Evolutionary conservation across 2,888 invertebrate genomes (phyloP), one percentile per base, ranked within the genome.

Genomic region (Nematopogon swammerdamellus): DNA sequence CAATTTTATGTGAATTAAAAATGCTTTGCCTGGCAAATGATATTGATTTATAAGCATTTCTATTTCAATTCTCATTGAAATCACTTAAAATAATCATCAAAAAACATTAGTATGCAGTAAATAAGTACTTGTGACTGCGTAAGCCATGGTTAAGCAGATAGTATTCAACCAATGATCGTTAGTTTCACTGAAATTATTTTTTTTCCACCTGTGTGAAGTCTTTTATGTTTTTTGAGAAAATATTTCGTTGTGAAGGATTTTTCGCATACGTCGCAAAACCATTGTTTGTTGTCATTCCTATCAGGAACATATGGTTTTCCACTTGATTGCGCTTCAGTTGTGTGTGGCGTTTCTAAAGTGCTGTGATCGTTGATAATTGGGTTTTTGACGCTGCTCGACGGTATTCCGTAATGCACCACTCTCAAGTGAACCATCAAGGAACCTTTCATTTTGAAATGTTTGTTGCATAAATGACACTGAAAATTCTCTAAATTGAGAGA

Each of bases 161-260:
- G 10, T 10, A 25, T 10, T 25, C 25, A 10, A 25, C 25, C 25
- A 25, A 25, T 25, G 25, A 10, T 25, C 4, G 25, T 25, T 25
- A 25, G 25, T 25, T 25, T 10, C 25, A 25, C 10, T 68, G 68
- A 48, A 19, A 50, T 30, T 36, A 50, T 25, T 6, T 45, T 18
- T n/a, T 18, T 19, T 43, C 76, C 73, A 88, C 89, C 90, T 69
- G 91, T 91, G 68, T 93, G 93, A 52, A 93, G 80, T 56, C 92
- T 82, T 70, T 91, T 91, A 66, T 93, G 93, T 69, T 93, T 93
- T 71, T 92, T 92, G 56, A 93, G 72, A 63, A 93, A 93, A 74
- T 93, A 92, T 69, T 93, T 93, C 1, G 92, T 93, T 0, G 92
- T 92, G 63, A 93, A 93, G 68, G 86, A 83, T 76, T 93, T 93